Conservation (phyloP, 2,888 invertebrate species). For the Melanostoma scalare region DNA sequence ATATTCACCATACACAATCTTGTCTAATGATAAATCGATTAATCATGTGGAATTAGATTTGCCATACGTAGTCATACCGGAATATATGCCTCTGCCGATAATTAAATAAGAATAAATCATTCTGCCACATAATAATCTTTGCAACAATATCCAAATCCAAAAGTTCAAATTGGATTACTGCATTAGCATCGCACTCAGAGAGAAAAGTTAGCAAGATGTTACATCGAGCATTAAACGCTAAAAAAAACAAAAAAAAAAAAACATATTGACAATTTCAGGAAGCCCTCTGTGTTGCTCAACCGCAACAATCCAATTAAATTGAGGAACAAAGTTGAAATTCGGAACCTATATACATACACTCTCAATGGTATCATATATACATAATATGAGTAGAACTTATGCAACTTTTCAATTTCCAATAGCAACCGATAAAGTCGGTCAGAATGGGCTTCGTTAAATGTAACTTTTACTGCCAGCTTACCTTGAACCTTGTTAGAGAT, state of each 20-base stretch:
- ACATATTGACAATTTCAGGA: slow-evolving; percentile 29
- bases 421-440: neutral
- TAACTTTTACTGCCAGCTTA: slow-evolving; percentile 12
- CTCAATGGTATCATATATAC: neutral
- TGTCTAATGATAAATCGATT: slow-evolving; percentile 41
- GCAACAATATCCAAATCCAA: slow-evolving; percentile 37
- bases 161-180: slow-evolving; percentile 30
- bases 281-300: slow-evolving; percentile 29
- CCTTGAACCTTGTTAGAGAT: slow-evolving; percentile 57
- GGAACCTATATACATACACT: slow-evolving; percentile 25
- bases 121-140: slow-evolving; percentile 37
- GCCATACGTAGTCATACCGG: neutral
- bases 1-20: slow-evolving; percentile 4
- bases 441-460: neutral
- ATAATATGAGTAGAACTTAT: slow-evolving; percentile 50
- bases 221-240: slow-evolving; percentile 29
- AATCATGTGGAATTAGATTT: slow-evolving; percentile 25
- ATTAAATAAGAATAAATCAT: slow-evolving; percentile 43
- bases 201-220: slow-evolving; percentile 24
- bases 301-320: slow-evolving; percentile 61
- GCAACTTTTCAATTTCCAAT: slow-evolving; percentile 32
- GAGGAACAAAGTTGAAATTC: slow-evolving; percentile 58
- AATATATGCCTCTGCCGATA: neutral
- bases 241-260: slow-evolving; percentile 16
- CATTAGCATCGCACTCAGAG: neutral